A percentile compares a stretch with the other conserved stretches of the same genome.
These are phyloP conservation scores for Phymanthus crucifer DNA, from an alignment of 92 coral and sea anemone genomes.

Conservation along the genomic window DNA sequence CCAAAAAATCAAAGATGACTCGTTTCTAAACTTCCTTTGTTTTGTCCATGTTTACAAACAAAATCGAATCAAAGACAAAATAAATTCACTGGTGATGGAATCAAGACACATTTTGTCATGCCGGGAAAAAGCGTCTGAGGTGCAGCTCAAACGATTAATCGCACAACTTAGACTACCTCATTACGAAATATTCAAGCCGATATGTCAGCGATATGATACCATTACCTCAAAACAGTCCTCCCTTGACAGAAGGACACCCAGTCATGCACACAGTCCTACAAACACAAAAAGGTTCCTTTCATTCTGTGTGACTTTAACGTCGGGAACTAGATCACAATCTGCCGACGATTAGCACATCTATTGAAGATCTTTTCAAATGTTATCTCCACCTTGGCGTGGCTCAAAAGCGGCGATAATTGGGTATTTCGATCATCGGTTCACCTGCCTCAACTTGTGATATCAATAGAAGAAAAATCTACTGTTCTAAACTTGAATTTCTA, in stretches of 20 bases:
- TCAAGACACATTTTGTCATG: constrained; percentile 1
- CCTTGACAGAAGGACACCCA: neutral
- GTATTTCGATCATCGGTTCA: neutral
- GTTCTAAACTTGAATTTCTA: too few species aligned
- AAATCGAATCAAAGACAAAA: neutral
- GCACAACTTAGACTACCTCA: neutral
- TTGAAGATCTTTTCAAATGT: neutral
- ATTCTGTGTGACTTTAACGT: neutral
- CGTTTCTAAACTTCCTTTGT: neutral
- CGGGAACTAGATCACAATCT: neutral
- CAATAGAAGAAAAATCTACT: neutral
- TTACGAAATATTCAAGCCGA: neutral
- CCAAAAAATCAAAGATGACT: neutral
- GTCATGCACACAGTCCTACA: neutral
- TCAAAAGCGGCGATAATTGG: constrained; percentile 3
- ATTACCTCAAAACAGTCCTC: neutral
- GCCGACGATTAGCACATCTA: neutral
- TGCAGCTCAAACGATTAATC: constrained; percentile 1
- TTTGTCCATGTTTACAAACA: neutral
- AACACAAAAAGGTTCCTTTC: neutral
- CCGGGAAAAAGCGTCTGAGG: neutral
- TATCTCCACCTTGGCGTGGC: constrained; percentile 1
- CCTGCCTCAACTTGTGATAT: neutral
- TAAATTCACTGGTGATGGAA: neutral
- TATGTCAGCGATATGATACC: constrained; percentile 2